Conservation (phyloP, 2,113 vertebrate species). For the Tauraco erythrolophus region DNA sequence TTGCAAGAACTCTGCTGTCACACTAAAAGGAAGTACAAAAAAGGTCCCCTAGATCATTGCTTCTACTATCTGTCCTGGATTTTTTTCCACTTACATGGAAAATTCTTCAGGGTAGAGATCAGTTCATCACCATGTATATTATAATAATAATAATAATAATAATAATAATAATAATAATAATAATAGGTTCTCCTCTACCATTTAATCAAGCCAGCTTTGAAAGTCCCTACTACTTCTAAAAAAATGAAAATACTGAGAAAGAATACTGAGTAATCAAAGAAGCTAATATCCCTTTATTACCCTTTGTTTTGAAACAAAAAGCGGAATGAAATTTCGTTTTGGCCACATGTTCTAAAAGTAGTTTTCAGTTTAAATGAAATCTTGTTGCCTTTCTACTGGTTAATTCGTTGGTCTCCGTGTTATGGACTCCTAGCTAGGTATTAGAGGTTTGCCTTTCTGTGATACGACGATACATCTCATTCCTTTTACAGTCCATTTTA, state of each 20-base stretch:
- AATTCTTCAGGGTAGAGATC: not conserved
- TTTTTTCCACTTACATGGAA: not conserved
- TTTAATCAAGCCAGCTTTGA: not conserved
- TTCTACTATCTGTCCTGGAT: not conserved
- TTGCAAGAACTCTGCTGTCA: not conserved
- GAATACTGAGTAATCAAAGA: not conserved
- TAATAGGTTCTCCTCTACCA: not conserved
- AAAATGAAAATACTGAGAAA: not conserved
- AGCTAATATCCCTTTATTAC: not conserved
- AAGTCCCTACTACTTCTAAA: not conserved
- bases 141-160: too few species aligned
- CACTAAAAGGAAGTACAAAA: not conserved
- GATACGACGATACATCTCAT: not conserved
- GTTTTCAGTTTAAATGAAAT: not conserved
- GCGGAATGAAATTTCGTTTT: not conserved
- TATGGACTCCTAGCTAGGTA: not conserved
- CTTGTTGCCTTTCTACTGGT: not conserved
- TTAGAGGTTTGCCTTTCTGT: not conserved
- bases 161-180: too few species aligned
- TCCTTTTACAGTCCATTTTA: not conserved
- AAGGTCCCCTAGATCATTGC: accelerated
- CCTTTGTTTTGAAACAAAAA: not conserved
- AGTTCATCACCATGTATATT: not conserved
- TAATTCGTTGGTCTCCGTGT: not conserved
- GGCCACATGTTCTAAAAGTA: not conserved